A percentile compares a stretch with the other conserved stretches of the same genome.
Evolutionary conservation across 2,113 vertebrate species (phyloP).

Genomic region (Dendropsophus ebraccatus): DNA sequence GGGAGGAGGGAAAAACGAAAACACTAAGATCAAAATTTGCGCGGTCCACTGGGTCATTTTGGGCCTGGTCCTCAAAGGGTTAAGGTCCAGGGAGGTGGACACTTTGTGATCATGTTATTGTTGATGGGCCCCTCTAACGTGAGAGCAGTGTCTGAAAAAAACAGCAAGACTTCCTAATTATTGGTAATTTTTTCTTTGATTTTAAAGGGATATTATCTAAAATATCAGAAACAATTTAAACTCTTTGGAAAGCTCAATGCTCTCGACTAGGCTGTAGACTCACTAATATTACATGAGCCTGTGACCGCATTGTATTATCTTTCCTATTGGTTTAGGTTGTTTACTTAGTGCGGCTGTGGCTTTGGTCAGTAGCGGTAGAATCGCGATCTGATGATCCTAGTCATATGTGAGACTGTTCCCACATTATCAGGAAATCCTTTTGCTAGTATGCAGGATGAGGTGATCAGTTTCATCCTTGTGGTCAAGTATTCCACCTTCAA

Average conservation of each 20-base stretch:
- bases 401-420: slow-evolving; percentile 54
- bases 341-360: slow-evolving; percentile 57
- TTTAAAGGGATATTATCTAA: background rate
- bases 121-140: background rate
- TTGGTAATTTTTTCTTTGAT: no score
- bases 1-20: no score
- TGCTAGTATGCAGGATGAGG: slow-evolving; percentile 54
- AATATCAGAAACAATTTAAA: background rate
- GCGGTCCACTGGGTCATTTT: no score
- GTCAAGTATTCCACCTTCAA: slow-evolving; percentile 49
- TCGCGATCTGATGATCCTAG: slow-evolving; percentile 35
- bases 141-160: background rate
- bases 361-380: slow-evolving; percentile 58
- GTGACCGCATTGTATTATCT: slow-evolving; percentile 55
- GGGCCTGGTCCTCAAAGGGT: no score
- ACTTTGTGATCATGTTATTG: background rate
- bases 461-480: slow-evolving; percentile 54
- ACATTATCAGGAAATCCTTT: slow-evolving; percentile 58
- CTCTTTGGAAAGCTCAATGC: slow-evolving; percentile 31
- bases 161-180: no score
- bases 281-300: slow-evolving; percentile 36
- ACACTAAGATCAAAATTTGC: no score
- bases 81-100: background rate
- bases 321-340: slow-evolving; percentile 47
- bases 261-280: slow-evolving; percentile 59